These are phyloP conservation scores for Laothoe populi DNA, from an alignment of 2,888 invertebrate species.

Conservation along the genomic window DNA sequence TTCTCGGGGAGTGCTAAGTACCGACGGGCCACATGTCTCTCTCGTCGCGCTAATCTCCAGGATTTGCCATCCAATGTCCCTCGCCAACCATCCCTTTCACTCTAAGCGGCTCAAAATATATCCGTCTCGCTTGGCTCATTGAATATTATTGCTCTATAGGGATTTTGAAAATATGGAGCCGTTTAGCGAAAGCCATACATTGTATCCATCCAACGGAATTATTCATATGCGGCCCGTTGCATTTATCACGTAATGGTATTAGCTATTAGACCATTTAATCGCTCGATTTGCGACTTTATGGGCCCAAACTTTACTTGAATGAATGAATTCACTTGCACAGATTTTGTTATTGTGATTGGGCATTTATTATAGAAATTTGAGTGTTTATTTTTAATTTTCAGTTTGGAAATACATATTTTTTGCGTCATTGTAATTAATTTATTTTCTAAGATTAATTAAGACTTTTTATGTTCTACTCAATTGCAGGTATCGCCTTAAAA, in stretches of 20 bases:
- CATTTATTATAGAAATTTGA: no score
- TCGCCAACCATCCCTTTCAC: slow-evolving; percentile 62
- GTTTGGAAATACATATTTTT: no score
- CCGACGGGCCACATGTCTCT: slow-evolving; percentile 83
- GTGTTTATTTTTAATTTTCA: no score
- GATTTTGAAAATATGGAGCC: slow-evolving; percentile 85
- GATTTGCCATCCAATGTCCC: slow-evolving; percentile 82
- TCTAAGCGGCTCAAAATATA: slow-evolving; percentile 52
- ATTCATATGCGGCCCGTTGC: slow-evolving; percentile 81
- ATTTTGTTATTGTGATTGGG: no score
- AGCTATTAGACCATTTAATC: slow-evolving; percentile 81
- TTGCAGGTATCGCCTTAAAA: slow-evolving; percentile 5
- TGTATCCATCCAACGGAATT: slow-evolving; percentile 82
- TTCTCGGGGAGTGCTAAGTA: slow-evolving; percentile 72
- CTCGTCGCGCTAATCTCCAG: slow-evolving; percentile 83
- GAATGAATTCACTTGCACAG: background rate
- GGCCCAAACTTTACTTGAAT: slow-evolving; percentile 49
- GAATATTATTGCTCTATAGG: slow-evolving; percentile 85
- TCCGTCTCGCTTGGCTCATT: slow-evolving; percentile 77
- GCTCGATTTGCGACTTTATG: slow-evolving; percentile 79
- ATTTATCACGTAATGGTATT: slow-evolving; percentile 85
- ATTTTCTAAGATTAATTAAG: background rate
- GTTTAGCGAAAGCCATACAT: slow-evolving; percentile 83
- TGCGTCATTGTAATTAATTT: no score
- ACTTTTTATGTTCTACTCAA: background rate